These are phyloP conservation scores for Nemopilema nomurai DNA, from an alignment of 30 jellyfish, hydroid and myxozoan genomes.

Conservation along the genomic window DNA sequence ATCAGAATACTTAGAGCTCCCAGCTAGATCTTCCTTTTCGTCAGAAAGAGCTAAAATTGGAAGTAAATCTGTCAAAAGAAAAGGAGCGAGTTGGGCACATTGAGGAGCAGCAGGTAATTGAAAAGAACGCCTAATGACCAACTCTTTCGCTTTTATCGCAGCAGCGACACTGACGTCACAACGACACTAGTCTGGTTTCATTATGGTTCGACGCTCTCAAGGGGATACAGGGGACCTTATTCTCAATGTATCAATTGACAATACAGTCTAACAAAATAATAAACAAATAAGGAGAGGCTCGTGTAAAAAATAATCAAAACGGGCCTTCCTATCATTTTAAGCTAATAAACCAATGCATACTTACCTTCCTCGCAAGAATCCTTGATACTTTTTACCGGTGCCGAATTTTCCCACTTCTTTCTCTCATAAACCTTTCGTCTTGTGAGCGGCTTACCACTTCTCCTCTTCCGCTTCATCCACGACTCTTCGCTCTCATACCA, in stretches of 20 bases:
- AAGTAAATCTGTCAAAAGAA: not conserved
- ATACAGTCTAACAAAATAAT: too few species aligned
- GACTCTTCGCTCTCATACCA: conserved; percentile 39
- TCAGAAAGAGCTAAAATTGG: not conserved
- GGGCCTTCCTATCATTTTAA: too few species aligned
- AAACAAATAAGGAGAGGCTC: too few species aligned
- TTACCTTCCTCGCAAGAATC: conserved; percentile 17
- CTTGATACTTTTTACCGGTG: conserved; percentile 11
- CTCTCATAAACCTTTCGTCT: not conserved
- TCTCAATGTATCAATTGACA: too few species aligned
- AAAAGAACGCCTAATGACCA: too few species aligned
- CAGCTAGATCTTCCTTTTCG: not conserved
- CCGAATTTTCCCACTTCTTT: conserved; percentile 33
- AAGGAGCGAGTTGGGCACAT: not conserved
- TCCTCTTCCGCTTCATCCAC: conserved; percentile 37
- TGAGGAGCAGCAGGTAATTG: not conserved
- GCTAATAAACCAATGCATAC: not conserved
- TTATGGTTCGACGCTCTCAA: too few species aligned
- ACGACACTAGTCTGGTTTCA: not conserved
- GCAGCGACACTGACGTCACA: too few species aligned
- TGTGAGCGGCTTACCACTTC: not conserved
- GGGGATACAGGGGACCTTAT: too few species aligned
- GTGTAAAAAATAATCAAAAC: too few species aligned
- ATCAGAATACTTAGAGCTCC: not conserved
- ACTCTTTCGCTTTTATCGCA: too few species aligned